A percentile compares a stretch with the other conserved stretches of the same genome.
These are phyloP conservation scores for Hirtodrosophila alboralis DNA, from an alignment of 2,888 invertebrate species.

Conservation along the genomic window DNA sequence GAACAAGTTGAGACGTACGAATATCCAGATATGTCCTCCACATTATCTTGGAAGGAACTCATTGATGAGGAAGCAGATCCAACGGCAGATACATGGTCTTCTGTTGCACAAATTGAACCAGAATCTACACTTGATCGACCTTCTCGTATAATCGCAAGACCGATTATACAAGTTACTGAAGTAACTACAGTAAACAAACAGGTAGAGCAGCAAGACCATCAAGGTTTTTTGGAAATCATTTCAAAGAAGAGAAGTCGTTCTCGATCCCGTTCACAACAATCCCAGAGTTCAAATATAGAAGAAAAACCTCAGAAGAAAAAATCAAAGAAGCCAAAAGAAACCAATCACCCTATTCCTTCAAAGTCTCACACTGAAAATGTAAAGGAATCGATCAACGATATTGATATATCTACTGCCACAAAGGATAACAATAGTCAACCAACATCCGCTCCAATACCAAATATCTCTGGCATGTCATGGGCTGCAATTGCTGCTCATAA, in stretches of 20 bases:
- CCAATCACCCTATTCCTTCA: slow-evolving; percentile 1
- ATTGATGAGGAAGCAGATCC: slow-evolving; percentile 70
- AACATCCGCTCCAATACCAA: slow-evolving; percentile 12
- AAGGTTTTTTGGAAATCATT: slow-evolving; percentile 85
- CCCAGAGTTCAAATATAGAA: slow-evolving; percentile 68
- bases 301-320: slow-evolving; percentile 85
- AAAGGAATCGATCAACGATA: slow-evolving; percentile 5
- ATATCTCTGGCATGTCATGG: slow-evolving; percentile 74
- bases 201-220: slow-evolving; percentile 70
- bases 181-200: slow-evolving; percentile 28
- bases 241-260: slow-evolving; percentile 85
- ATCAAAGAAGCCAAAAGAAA: slow-evolving; percentile 58
- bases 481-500: slow-evolving; percentile 78
- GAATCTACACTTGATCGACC: slow-evolving; percentile 42
- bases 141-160: slow-evolving; percentile 68
- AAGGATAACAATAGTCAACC: slow-evolving; percentile 6
- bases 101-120: slow-evolving; percentile 52
- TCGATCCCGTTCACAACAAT: slow-evolving; percentile 85
- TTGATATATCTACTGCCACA: not conserved
- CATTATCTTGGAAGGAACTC: slow-evolving; percentile 73
- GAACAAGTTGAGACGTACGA: slow-evolving; percentile 13
- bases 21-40: slow-evolving; percentile 29
- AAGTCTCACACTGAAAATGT: slow-evolving; percentile 4
- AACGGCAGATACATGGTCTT: slow-evolving; percentile 65
- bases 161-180: slow-evolving; percentile 74